Evolutionary conservation across 64 coral and sea anemone species (phyloP), one percentile per base, ranked within the genome.

Genomic region (Anthopleura sola): DNA sequence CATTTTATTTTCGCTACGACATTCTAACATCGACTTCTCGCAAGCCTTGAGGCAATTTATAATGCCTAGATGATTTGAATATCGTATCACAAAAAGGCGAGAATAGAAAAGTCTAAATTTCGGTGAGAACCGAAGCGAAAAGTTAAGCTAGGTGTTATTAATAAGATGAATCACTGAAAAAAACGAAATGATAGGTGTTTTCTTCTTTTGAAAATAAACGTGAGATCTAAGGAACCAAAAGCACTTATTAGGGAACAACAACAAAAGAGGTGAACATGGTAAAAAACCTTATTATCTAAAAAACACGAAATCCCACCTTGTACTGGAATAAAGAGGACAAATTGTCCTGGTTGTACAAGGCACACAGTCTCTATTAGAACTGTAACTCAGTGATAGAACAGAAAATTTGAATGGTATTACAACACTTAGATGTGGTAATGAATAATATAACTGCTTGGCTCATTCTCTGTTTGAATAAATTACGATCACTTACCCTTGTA

Each of bases 401-500:
- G 21, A 34, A 71, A 34, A 71, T 34, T 17, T 71, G 11, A 71
- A 71, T 24, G 66, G 15, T 28, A 71, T 34, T 31, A 34, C n/a
- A 71, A 32, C 28, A 71, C 29, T 71, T 33, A 33, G 34, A 10
- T 13, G 28, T 13, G 14, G 9, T 71, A 71, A 71, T 71, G 7
- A 32, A 71, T 32, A 71, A 71, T 71, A 14, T 71, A 71, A 71
- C 66, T 71, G 66, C 28, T 71, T 71, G 66, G 13, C 58, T 62
- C 13, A 34, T n/a, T 71, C 66, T 14, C 7, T 71, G 29, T 71
- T 36, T 71, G 66, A 71, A 71, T 71, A 71, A 16, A 71, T 32
- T 32, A 6, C 31, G n/a, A 29, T 71, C 28, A 79, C 76, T 40
- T 46, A 79, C 76, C 76, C 76, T 79, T 38, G 14, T n/a, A 79